Evolutionary conservation across 2,888 invertebrate genomes (phyloP), one percentile per base, ranked within the genome.

Genomic region (Polyommatus iphigenia): DNA sequence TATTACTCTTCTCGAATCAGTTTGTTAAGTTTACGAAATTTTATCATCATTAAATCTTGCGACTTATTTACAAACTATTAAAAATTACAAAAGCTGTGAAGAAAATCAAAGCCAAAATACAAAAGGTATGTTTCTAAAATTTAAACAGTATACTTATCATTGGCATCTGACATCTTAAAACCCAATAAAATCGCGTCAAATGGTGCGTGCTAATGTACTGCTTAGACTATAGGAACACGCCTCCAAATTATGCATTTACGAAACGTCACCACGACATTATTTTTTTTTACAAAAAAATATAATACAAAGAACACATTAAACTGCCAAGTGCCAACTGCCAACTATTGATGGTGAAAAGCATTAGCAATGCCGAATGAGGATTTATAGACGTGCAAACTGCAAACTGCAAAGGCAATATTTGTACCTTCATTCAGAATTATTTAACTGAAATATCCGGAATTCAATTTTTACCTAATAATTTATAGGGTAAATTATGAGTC

Each of bases 61-160:
- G 46, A 29, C 75, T 75, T 75, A 54, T 75, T 75, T 75, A 75
- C 54, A 75, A 75, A 75, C 75, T 20, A 18, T 1, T 24, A 54
- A 46, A 24, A 50, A 73, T 46, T 46, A 72, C 6, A 59, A 20
- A 15, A 67, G 75, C 24, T 29, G 24, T 29, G 73, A 75, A 75
- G 54, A 24, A 7, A 75, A 24, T 75, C 72, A 73, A 73, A 73
- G 46, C 46, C 24, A 50, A 73, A 73, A 36, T 36, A 72, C 15
- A 15, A 24, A 10, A n/a, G 54, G 18, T 54, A 15, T 5, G 13
- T 18, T 54, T 18, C 54, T 1, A 54, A 54, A 54, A 5, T 18
- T 50, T 13, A 15, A 18, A 18, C 18, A 54, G 54, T 54, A 18
- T 54, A 54, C 54, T 54, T 18, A 13, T 18, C 18, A 15, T 54